Base-by-base conservation (phyloP, 2,797 vertebrate genomes). In the Pelodytes ibericus region DNA sequence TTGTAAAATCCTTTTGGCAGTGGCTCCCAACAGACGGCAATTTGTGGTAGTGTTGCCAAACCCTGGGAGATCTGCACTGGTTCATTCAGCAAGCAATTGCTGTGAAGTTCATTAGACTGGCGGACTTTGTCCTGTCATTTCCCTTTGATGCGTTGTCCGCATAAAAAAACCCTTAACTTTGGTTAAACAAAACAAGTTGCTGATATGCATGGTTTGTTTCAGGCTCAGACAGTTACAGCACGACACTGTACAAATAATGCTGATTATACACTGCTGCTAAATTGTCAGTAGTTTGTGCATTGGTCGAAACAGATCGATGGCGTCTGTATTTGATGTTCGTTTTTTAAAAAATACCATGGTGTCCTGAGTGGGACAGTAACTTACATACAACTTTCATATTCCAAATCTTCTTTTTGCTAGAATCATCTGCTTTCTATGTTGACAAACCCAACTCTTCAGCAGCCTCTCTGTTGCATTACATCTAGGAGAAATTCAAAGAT, bases 121-220 rank as follows among this genome's bases (percentile, higher is more conserved):
- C 22, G 69, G 16, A 22, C 29, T 39, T 25, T 53, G 9, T 60
- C n/a, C n/a, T n/a, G 56, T 18, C 60, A 15, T 51, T 39, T 51
- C 25, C 10, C 16, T 67, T 3, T 51, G 16, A 29, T 51, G 26
- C 47, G 22, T 8, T 20, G 44, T 49, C 64, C 20, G 64, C 64
- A 30, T 22, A 16, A 47, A 30, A 62, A 9, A 60, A 7, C 7
- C 20, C 49, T 53, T 20, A 24, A 53, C 49, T 63, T 31, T 29
- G 26, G 18, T 8, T 24, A 16, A 25, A 76, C 47, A 76, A 76
- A 62, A 75, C 74, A 69, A 70, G 66, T 76, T 63, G 74, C 74
- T 76, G 74, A 76, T 76, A 18, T 25, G 18, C 57, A 33, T 18
- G 15, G 41, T n/a, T 39, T 39, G n/a, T 63, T 53, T 63, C 39